Conservation (phyloP, 2,888 invertebrate species). For the Ctenicera cuprea region DNA sequence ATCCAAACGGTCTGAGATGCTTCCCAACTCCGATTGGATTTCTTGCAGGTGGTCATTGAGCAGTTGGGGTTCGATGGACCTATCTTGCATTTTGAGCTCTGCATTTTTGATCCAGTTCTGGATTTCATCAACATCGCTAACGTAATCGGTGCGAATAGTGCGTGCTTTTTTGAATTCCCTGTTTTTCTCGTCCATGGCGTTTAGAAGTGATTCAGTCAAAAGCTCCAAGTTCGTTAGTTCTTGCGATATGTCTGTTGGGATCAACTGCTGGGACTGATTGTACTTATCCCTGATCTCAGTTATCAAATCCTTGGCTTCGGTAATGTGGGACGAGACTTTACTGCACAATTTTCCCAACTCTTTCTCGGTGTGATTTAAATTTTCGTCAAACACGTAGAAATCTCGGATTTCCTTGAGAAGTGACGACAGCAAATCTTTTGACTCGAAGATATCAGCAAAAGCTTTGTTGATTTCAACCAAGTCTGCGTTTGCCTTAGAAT, state of each 20-base stretch:
- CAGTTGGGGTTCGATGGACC: constrained; percentile 84
- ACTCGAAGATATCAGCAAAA: constrained; percentile 81
- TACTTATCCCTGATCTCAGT: constrained; percentile 78
- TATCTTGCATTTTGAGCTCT: constrained; percentile 88
- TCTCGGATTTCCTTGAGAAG: constrained; percentile 80
- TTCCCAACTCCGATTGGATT: constrained; percentile 84
- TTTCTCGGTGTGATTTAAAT: constrained; percentile 79
- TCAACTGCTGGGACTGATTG: constrained; percentile 77
- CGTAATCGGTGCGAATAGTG: constrained; percentile 87
- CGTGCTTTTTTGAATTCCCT: constrained; percentile 91
- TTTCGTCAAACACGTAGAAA: constrained; percentile 86
- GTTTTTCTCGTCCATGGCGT: constrained; percentile 91
- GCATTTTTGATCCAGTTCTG: constrained; percentile 90
- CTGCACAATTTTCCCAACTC: constrained; percentile 77
- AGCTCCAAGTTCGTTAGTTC: constrained; percentile 89
- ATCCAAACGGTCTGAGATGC: constrained; percentile 85
- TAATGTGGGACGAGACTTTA: constrained; percentile 77
- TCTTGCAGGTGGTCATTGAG: constrained; percentile 87
- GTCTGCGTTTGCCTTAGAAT: constrained; percentile 83
- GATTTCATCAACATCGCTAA: constrained; percentile 86
- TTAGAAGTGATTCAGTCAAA: constrained; percentile 84
- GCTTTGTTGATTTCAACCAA: constrained; percentile 85
- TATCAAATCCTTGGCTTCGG: constrained; percentile 77
- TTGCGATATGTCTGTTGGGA: constrained; percentile 87
- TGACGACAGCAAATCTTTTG: constrained; percentile 81